Evolutionary conservation across 2,888 invertebrate genomes (phyloP).

Genomic region (Drosophila lutescens): DNA sequence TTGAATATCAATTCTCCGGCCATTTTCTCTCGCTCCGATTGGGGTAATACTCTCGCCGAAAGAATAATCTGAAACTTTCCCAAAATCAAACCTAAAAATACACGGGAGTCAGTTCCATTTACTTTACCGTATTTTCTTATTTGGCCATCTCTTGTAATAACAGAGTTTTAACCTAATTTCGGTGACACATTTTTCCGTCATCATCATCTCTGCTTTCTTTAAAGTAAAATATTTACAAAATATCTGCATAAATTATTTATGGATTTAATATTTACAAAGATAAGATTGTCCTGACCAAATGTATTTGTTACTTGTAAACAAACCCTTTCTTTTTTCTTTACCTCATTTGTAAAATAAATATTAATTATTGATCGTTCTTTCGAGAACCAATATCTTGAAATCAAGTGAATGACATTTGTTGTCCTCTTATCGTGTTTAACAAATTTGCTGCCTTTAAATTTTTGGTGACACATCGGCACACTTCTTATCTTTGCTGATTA

Average conservation of each 20-base stretch:
- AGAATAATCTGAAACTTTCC: not conserved
- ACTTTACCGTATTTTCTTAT: not conserved
- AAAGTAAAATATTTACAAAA: not conserved
- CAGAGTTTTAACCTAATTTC: not conserved
- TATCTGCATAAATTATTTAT: too few relatives aligned
- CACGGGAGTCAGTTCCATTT: not conserved
- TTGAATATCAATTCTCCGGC: constrained; percentile 32
- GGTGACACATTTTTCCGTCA: not conserved
- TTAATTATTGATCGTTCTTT: not conserved
- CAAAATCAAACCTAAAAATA: not conserved
- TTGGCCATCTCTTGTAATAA: not conserved
- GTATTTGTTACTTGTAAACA: not conserved
- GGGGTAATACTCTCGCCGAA: constrained; percentile 8
- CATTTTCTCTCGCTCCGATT: constrained; percentile 21
- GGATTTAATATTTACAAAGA: not conserved
- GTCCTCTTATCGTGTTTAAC: not conserved
- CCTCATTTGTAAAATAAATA: too few relatives aligned
- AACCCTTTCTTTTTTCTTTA: not conserved
- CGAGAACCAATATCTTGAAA: not conserved
- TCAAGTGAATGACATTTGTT: not conserved
- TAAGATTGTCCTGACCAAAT: not conserved
- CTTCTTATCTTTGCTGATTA: not conserved
- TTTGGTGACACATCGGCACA: not conserved
- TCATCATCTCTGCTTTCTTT: not conserved
- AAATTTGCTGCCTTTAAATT: not conserved